phyloP scores from a whole-genome alignment of 2,797 vertebrate species.

The Phyllotis vaccarum region DNA sequence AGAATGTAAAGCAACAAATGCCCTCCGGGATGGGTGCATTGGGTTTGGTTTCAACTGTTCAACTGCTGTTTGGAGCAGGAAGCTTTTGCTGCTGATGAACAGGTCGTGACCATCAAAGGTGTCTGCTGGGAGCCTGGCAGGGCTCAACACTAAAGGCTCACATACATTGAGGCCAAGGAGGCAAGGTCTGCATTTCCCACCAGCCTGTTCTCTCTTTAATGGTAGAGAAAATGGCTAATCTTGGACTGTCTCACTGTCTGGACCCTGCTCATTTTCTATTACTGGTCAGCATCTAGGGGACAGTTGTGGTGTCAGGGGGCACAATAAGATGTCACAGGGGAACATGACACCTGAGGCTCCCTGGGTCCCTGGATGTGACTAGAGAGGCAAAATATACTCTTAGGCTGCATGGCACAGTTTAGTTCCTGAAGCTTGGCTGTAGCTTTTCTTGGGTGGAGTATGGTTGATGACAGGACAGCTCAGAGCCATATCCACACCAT shows the following conservation, averaged over 20 bases:
- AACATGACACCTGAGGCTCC: background rate
- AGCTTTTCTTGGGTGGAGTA: background rate
- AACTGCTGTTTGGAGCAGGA: background rate
- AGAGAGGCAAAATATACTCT: background rate
- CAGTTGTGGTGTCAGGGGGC: background rate
- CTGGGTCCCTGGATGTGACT: background rate
- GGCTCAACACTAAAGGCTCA: background rate
- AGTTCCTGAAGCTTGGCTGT: background rate
- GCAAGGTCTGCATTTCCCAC: background rate
- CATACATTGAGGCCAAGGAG: background rate
- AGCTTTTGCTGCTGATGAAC: background rate
- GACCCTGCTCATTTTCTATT: background rate
- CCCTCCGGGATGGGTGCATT: background rate
- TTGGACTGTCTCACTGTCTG: background rate
- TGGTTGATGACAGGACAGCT: accelerated
- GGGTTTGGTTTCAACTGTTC: background rate
- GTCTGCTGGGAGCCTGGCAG: background rate
- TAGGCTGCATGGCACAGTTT: background rate
- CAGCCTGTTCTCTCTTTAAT: background rate
- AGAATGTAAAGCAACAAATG: background rate
- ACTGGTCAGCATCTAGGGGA: background rate
- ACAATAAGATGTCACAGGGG: background rate
- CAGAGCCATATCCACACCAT: background rate
- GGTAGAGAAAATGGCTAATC: background rate
- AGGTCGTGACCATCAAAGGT: background rate